Percentiles rank a stretch among this genome's conserved stretches.
Conservation (phyloP, 2,888 invertebrate species). For the Poecilobothrus nobilitatus region DNA sequence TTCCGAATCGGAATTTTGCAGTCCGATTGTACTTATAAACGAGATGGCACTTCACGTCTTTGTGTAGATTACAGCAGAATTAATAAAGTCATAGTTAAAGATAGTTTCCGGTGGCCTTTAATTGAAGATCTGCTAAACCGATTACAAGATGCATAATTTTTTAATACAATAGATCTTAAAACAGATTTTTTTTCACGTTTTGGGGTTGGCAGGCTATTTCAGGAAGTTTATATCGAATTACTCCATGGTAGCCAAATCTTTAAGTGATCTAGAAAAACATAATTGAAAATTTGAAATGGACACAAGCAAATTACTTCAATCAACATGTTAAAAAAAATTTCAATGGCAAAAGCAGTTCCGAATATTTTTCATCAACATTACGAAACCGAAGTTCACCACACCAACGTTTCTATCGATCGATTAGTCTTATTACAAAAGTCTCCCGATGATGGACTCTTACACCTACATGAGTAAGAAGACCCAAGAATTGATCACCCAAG, state of each 20-base stretch:
- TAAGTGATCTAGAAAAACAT: conserved; percentile 27
- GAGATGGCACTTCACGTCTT: too few relatives aligned
- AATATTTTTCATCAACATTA: conserved; percentile 26
- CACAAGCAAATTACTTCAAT: conserved; percentile 28
- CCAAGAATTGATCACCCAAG: too few relatives aligned
- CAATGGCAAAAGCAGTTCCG: conserved; percentile 24
- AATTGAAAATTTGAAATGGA: conserved; percentile 18
- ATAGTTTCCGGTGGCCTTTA: too few relatives aligned
- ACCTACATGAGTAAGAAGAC: conserved; percentile 15
- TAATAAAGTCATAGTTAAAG: too few relatives aligned
- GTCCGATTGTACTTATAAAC: too few relatives aligned
- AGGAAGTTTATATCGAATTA: conserved; percentile 33
- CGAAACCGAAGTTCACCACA: conserved; percentile 28
- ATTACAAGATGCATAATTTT: too few relatives aligned
- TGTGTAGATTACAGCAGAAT: too few relatives aligned
- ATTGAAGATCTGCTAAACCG: too few relatives aligned
- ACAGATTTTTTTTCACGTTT: conserved; percentile 34
- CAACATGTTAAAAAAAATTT: conserved; percentile 14
- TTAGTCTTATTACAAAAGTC: conserved; percentile 26
- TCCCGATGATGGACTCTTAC: conserved; percentile 13
- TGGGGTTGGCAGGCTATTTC: conserved; percentile 35
- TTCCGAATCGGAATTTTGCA: too few relatives aligned
- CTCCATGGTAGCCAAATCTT: conserved; percentile 29
- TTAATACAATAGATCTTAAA: conserved; percentile 30
- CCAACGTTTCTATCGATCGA: conserved; percentile 29